Percentiles rank a stretch among this genome's conserved stretches.
Conservation (phyloP, 2,113 vertebrate species). For the Hydrolagus affinis region DNA sequence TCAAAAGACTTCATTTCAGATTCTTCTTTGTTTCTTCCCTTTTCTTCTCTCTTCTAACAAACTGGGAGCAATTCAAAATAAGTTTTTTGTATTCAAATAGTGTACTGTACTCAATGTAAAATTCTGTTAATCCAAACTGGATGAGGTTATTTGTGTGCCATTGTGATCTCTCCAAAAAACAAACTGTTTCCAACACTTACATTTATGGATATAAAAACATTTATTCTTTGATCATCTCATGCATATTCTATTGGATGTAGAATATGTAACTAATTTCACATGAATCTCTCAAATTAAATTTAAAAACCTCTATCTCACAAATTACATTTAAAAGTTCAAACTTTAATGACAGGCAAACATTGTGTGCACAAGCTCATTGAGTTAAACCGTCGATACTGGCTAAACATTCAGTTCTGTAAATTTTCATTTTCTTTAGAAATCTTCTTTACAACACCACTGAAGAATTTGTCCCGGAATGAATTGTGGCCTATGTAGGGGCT, state of each 20-base stretch:
- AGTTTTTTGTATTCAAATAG: too few relatives aligned
- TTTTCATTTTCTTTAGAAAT: constrained; percentile 65
- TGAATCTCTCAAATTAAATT: background rate
- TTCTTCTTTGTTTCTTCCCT: too few relatives aligned
- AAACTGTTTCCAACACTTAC: background rate
- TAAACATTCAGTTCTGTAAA: constrained; percentile 46
- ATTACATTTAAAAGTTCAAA: background rate
- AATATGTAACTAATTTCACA: background rate
- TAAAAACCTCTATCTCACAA: too few relatives aligned
- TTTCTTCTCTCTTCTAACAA: too few relatives aligned
- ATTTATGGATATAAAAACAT: constrained; percentile 15
- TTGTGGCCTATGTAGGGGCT: constrained; percentile 82
- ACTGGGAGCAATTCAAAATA: too few relatives aligned
- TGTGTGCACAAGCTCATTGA: background rate
- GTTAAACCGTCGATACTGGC: background rate
- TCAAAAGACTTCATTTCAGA: too few relatives aligned
- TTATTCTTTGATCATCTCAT: background rate
- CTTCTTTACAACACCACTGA: constrained; percentile 86
- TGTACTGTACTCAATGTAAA: too few relatives aligned
- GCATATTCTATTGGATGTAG: background rate
- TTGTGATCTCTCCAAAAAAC: background rate
- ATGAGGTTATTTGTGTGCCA: too few relatives aligned
- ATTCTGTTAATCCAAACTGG: background rate
- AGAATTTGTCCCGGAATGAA: constrained; percentile 95
- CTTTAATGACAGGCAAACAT: background rate